Base-by-base conservation (phyloP, 2,113 vertebrate species). In the Cephalophus harveyi region DNA sequence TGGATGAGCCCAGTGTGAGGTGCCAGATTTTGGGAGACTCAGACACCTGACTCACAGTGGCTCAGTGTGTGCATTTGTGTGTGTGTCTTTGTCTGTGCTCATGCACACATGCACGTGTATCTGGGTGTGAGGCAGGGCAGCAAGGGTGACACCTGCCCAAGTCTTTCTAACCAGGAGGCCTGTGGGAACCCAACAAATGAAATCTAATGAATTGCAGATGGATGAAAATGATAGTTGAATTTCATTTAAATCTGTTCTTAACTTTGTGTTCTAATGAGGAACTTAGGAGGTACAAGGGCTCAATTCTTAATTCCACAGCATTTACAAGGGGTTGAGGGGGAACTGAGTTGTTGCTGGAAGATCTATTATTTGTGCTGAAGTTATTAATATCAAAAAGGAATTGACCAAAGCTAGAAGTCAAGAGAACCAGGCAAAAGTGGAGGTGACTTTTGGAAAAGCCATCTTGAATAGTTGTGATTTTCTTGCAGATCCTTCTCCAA, bases 1-100 rank as follows among this genome's bases (percentile, higher is more conserved):
- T 96, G 89, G 78, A 55, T 67, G n/a, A 74, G 21, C 67, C 36
- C 67, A 89, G 85, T 1, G 3, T 7, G 13, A 4, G 60, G 10
- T 95, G 59, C 81, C 94, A 94, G 89, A 36, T 91, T 93, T 94
- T 0, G 16, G 36, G 85, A 88, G 86, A 40, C 33, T 86, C 60
- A 81, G 90, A 87, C 67, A 94, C 33, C 54, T 95, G 92, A 87
- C 46, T 97, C 95, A 97, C 4, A 30, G 54, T 1, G 23, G 79
- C 5, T 71, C 60, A 84, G 59, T 64, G 76, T 5, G 17, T 17
- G 19, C 52, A 43, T 16, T 3, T 40, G 7, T 46, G 16, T 74
- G 57, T 67, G 57, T 74, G 48, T 30, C 21, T 3, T 27, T 84
- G 33, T 27, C 2, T 8, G 43, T 7, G 2, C 67, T 7, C 2